These are phyloP conservation scores for Diadromus collaris DNA, from an alignment of 2,888 invertebrate species.

Conservation along the genomic window DNA sequence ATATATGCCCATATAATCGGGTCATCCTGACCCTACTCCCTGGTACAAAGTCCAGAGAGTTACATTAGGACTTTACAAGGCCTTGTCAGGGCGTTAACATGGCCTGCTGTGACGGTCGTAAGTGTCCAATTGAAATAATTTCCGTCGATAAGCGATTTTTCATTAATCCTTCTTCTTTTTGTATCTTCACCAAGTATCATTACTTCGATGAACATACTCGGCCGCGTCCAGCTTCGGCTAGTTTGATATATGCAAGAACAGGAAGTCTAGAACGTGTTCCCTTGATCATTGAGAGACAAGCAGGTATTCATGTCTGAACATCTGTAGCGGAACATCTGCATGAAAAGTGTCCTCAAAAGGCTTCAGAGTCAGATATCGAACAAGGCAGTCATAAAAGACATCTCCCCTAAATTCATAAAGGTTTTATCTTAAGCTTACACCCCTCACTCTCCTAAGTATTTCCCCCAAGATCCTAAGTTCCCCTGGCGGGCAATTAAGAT, in stretches of 20 bases:
- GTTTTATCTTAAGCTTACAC: no score
- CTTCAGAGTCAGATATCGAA: no score
- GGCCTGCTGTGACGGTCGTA: no score
- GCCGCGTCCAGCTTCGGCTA: neutral
- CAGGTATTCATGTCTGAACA: neutral
- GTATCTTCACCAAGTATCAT: neutral
- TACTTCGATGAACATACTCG: neutral
- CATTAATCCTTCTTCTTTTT: conserved; percentile 28
- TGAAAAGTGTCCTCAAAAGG: neutral
- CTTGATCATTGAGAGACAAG: neutral
- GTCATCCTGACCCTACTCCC: conserved; percentile 39
- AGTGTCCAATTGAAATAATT: neutral
- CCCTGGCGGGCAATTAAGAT: neutral
- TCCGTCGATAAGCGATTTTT: conserved; percentile 38
- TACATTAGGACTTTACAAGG: neutral
- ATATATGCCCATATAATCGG: conserved; percentile 59
- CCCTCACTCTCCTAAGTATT: neutral
- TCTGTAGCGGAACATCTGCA: neutral
- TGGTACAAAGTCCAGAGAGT: neutral
- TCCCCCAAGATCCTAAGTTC: neutral
- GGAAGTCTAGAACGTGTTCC: neutral
- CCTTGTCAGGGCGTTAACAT: neutral
- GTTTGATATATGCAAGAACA: neutral
- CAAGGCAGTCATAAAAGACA: neutral
- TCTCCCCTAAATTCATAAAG: neutral